phyloP scores from a whole-genome alignment of 2,888 invertebrate genomes.

The Rotaria magnacalcarata region DNA sequence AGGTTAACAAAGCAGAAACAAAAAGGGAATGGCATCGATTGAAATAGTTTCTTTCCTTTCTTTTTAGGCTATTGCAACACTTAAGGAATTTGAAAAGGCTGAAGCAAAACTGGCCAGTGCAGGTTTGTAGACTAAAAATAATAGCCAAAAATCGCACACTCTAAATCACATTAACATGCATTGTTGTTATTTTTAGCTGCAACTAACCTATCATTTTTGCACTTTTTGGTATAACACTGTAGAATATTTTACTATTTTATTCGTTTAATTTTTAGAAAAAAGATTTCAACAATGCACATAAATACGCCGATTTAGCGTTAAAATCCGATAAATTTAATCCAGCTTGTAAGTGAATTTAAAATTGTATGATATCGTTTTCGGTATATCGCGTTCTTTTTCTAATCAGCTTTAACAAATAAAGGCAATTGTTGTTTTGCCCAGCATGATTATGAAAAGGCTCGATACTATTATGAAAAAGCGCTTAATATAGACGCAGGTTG shows the following conservation, averaged over 20 bases:
- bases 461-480: constrained; percentile 71
- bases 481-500: constrained; percentile 74
- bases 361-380: not conserved
- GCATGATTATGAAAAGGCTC: constrained; percentile 69
- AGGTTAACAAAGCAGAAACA: constrained; percentile 44
- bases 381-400: not conserved
- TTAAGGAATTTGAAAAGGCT: constrained; percentile 79
- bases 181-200: constrained; percentile 63
- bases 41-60: no score
- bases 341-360: constrained; percentile 58
- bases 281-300: constrained; percentile 72
- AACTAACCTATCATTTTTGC: constrained; percentile 78
- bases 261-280: constrained; percentile 66
- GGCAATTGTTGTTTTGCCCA: constrained; percentile 73
- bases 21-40: no score
- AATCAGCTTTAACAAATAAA: constrained; percentile 64
- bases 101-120: constrained; percentile 72
- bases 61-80: constrained; percentile 70
- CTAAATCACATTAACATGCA: no score
- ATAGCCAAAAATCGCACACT: no score
- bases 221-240: constrained; percentile 67
- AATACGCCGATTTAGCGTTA: constrained; percentile 71
- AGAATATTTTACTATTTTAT: not conserved
- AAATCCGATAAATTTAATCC: constrained; percentile 73
- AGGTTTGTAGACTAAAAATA: not conserved